Base-by-base conservation (phyloP, 2,888 invertebrate species). In the Synanthedon tipuliformis region DNA sequence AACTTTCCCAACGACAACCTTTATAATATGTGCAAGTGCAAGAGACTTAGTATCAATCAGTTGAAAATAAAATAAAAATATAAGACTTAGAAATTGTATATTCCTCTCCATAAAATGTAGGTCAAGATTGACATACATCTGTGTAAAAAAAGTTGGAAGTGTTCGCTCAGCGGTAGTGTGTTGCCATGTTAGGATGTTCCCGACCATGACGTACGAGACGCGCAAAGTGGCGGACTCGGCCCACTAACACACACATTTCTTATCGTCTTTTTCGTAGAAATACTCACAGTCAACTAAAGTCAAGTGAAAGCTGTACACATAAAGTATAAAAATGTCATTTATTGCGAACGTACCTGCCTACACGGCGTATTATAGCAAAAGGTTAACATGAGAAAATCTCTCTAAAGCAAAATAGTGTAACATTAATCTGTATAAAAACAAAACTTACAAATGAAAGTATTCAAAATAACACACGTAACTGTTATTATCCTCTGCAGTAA, bases 201-300 rank as follows among this genome's bases (percentile, higher is more conserved):
- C 40, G 54, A 41, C 13, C 53, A 50, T 51, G 27, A 15, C 27
- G 34, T 34, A 34, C 50, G 45, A 34, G 34, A 34, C 34, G n/a
- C 54, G 55, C 54, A 51, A 52, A 50, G 48, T 53, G 48, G 53
- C 84, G 82, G 83, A 81, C 81, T 75, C 81, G 86, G 68, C 84
- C 81, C 79, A 87, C 86, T 87, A 71, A 85, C 86, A 85, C 76
- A 80, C 75, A 79, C 79, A 76, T 66, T 87, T 85, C 83, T 86
- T 85, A 75, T 81, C 75, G 76, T 80, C 81, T 81, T 84, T 83
- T 86, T 85, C 86, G 79, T 74, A 78, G 86, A 87, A 82, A 82
- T 78, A 83, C 70, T 82, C 74, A 73, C 71, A 75, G 77, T 71
- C 77, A 78, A 73, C 79, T 78, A 72, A 73, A 81, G 81, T 78